Base-by-base conservation (phyloP, 2,888 invertebrate genomes). In the Rhagophthalmus giganteus region DNA sequence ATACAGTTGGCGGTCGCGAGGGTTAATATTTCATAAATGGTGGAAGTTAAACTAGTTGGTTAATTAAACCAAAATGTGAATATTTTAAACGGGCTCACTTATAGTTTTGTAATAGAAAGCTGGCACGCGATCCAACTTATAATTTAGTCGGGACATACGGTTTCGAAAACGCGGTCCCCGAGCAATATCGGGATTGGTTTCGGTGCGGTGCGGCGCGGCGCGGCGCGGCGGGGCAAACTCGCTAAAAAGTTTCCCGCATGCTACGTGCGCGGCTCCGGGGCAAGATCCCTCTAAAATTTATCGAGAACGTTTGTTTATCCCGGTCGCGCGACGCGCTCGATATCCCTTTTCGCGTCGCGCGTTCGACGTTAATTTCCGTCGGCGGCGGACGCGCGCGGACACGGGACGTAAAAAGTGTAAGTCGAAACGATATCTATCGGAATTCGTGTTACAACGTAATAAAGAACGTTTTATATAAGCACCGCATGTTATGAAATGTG, bases 31-130 rank as follows among this genome's bases (percentile, higher is more conserved):
- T 52, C 49, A 52, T 49, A 57, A 57, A 57, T 55, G 54, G 49
- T 55, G 52, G 54, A 57, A 55, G 55, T 57, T 57, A 52, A 49
- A 57, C 57, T 57, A 55, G 55, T 58, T 54, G 37, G 54, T 55
- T 58, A 58, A 58, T 58, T 58, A 58, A 58, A 54, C 53, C 48
- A 47, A 58, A 55, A 50, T 54, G 51, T 50, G 54, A 58, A 58
- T 58, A 58, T 54, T 58, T 54, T 48, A 55, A 42, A 57, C 44
- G 41, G 32, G 40, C 25, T 46, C 38, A 44, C 46, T 54, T 54
- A 44, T 51, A 51, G 54, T 51, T 49, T 46, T 46, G 46, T 54
- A 50, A 54, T 50, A 45, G 39, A 32, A 15, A 32, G 28, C 14
- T 44, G 47, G 50, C 50, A 51, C 57, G 57, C 54, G 48, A 57